phyloP scores from a whole-genome alignment of 2,797 vertebrate genomes.

The Pangasius krempfi region DNA sequence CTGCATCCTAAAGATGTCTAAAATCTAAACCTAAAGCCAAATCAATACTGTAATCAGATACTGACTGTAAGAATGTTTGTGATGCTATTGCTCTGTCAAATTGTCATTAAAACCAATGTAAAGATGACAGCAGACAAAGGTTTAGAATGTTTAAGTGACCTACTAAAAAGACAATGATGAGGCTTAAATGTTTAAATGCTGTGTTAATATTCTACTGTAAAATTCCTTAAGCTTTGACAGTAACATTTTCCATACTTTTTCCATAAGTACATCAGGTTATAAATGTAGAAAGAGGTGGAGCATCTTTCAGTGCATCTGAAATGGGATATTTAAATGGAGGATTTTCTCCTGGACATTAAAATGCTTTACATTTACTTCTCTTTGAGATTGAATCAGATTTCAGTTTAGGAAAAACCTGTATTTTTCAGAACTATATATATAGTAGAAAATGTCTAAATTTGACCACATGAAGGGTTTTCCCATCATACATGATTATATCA shows the following conservation, averaged over 20 bases:
- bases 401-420: neutral
- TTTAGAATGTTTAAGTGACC: neutral
- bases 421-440: neutral
- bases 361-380: neutral
- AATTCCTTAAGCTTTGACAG: neutral
- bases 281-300: neutral
- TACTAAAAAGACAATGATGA: neutral
- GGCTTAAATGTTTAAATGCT: neutral
- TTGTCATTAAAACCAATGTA: neutral
- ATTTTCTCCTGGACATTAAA: neutral
- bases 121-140: neutral
- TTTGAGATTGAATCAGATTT: neutral
- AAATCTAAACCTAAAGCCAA: neutral
- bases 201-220: neutral
- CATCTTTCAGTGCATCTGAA: neutral
- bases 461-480: neutral
- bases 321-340: neutral
- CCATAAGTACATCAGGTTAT: neutral
- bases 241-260: neutral
- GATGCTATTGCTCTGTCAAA: neutral
- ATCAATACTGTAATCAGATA: conserved; percentile 3
- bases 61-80: no score
- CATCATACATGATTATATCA: neutral
- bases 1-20: neutral
- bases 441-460: neutral